Evolutionary conservation across 2,888 invertebrate species (phyloP).

Genomic region (Dicranocentrus wangi): DNA sequence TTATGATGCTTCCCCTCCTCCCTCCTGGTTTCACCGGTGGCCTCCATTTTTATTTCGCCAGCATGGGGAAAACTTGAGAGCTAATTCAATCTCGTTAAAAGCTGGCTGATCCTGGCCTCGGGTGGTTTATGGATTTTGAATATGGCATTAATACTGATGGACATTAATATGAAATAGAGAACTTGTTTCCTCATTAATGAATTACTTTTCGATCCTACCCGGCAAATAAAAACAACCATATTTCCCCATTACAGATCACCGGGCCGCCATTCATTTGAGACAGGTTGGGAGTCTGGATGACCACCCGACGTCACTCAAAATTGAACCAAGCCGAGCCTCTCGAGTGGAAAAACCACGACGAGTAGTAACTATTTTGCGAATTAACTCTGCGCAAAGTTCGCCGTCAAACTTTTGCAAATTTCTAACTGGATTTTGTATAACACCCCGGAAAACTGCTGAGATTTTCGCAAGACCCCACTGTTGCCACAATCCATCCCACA

Average conservation of each 20-base stretch:
- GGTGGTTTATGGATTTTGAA: background rate
- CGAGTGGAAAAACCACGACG: background rate
- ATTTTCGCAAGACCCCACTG: background rate
- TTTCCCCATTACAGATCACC: background rate
- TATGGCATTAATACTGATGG: background rate
- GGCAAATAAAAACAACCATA: background rate
- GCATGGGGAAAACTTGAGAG: background rate
- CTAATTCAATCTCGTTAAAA: slow-evolving; percentile 7
- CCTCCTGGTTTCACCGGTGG: too few species aligned
- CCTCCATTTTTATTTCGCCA: background rate
- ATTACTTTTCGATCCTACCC: background rate
- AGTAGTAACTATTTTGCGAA: too few species aligned
- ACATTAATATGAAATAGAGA: background rate
- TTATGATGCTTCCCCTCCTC: too few species aligned
- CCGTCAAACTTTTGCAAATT: too few species aligned
- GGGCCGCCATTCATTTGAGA: background rate
- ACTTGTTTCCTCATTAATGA: background rate
- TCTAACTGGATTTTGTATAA: background rate
- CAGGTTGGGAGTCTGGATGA: background rate
- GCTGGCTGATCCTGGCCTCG: background rate
- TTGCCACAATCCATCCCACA: background rate
- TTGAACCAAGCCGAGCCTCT: background rate
- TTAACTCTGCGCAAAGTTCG: too few species aligned
- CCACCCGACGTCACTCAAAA: background rate
- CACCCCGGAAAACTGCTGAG: background rate